Evolutionary conservation across 2,113 vertebrate genomes (phyloP).

Genomic region (Corydoras maculifer): DNA sequence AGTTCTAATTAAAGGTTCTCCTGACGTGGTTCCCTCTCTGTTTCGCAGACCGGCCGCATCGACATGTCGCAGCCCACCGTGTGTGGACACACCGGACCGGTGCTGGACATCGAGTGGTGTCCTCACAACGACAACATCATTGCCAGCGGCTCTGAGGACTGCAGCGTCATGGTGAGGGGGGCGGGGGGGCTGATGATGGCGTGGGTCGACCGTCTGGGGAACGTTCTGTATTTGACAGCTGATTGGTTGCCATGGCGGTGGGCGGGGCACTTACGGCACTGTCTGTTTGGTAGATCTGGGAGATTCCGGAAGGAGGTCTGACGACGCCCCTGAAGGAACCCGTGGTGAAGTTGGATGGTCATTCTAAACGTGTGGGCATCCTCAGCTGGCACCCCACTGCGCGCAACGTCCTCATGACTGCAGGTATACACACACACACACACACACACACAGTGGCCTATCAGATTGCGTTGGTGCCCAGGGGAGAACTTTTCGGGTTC

Average conservation of each 20-base stretch:
- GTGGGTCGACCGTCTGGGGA: background rate
- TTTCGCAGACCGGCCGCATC: slow-evolving; percentile 73
- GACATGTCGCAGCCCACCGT: slow-evolving; percentile 78
- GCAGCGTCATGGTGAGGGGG: slow-evolving; percentile 74
- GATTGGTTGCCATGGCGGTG: no score
- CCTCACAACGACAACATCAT: slow-evolving; percentile 88
- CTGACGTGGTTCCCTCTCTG: background rate
- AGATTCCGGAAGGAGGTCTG: slow-evolving; percentile 78
- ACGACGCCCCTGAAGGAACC: slow-evolving; percentile 67
- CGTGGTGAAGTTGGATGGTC: slow-evolving; percentile 80
- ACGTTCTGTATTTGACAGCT: background rate
- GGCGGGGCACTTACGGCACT: background rate
- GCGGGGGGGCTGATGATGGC: no score
- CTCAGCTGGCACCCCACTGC: slow-evolving; percentile 84
- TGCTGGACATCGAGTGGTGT: slow-evolving; percentile 85
- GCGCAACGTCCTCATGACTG: slow-evolving; percentile 81
- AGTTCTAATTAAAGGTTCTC: no score
- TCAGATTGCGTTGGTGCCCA: no score
- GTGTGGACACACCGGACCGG: slow-evolving; percentile 82
- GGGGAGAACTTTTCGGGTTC: no score
- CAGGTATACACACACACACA: slow-evolving; percentile 61
- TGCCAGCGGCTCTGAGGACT: slow-evolving; percentile 84
- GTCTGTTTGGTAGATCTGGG: slow-evolving; percentile 72
- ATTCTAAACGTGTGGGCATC: slow-evolving; percentile 84
- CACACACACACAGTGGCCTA: background rate